These are phyloP conservation scores for Acrobasis consociella DNA, from an alignment of 2,888 invertebrate species.

Conservation along the genomic window DNA sequence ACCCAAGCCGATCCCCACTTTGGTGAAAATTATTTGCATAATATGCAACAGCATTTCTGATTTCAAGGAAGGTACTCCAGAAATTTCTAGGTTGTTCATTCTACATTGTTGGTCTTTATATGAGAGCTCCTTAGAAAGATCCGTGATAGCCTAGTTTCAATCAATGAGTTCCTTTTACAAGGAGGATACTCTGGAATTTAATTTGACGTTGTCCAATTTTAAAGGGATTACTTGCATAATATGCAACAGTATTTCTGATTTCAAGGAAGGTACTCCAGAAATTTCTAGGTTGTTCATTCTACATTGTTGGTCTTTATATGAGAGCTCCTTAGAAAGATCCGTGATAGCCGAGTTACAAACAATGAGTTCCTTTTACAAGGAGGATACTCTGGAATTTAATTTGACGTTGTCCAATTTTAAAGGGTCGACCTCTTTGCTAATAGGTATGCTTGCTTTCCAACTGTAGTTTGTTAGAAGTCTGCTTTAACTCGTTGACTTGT, in stretches of 20 bases:
- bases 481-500: background rate
- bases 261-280: background rate
- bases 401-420: background rate
- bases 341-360: background rate
- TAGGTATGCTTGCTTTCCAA: background rate
- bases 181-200: background rate
- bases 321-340: background rate
- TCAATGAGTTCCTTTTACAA: background rate
- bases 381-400: background rate
- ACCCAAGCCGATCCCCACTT: background rate
- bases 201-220: background rate
- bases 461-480: background rate
- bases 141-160: background rate
- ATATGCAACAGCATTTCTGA: background rate
- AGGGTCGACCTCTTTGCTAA: background rate
- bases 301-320: background rate
- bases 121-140: background rate
- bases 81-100: slow-evolving; percentile 3
- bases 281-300: slow-evolving; percentile 4
- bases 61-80: background rate
- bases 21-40: background rate
- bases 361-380: background rate
- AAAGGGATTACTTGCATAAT: too few relatives aligned
- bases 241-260: background rate
- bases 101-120: background rate